Percentiles rank a stretch among this genome's conserved stretches.
These are phyloP conservation scores for Clistopyga incitator DNA, from an alignment of 2,888 invertebrate species.

Conservation along the genomic window DNA sequence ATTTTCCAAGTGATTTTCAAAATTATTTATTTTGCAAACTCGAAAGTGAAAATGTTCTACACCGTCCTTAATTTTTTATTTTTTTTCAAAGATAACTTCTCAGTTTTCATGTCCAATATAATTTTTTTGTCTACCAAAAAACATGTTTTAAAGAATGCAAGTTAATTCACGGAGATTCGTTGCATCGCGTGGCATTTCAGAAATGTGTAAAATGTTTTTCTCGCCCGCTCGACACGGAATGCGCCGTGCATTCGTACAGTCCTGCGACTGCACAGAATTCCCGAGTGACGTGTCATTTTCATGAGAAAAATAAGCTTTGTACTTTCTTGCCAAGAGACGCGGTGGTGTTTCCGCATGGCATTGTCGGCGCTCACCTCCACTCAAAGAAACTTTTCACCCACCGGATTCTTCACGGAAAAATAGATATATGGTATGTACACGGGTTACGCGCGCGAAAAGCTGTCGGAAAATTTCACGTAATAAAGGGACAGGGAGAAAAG, in stretches of 20 bases:
- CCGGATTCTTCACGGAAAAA: constrained; percentile 8
- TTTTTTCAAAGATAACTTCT: too few species aligned
- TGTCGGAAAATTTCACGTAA: constrained; percentile 26
- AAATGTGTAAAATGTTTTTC: background rate
- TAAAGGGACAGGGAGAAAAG: background rate
- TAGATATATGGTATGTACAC: background rate
- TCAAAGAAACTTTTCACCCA: constrained; percentile 39
- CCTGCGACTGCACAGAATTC: background rate
- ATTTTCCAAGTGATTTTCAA: too few species aligned
- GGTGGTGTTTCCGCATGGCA: background rate
- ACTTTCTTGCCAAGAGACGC: background rate
- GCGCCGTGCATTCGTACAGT: background rate
- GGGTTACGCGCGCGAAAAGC: constrained; percentile 8
- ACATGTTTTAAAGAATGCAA: background rate
- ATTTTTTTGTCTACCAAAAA: too few species aligned
- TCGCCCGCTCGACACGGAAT: background rate
- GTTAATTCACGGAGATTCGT: background rate
- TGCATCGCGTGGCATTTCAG: background rate
- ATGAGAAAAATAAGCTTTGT: constrained; percentile 9
- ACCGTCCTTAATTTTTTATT: too few species aligned
- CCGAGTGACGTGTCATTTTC: constrained; percentile 6
- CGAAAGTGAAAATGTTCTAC: too few species aligned
- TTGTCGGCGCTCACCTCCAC: constrained; percentile 17
- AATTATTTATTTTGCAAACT: too few species aligned
- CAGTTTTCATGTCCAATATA: too few species aligned